Base-by-base conservation (phyloP, 2,113 vertebrate species). In the Ascaphus truei region DNA sequence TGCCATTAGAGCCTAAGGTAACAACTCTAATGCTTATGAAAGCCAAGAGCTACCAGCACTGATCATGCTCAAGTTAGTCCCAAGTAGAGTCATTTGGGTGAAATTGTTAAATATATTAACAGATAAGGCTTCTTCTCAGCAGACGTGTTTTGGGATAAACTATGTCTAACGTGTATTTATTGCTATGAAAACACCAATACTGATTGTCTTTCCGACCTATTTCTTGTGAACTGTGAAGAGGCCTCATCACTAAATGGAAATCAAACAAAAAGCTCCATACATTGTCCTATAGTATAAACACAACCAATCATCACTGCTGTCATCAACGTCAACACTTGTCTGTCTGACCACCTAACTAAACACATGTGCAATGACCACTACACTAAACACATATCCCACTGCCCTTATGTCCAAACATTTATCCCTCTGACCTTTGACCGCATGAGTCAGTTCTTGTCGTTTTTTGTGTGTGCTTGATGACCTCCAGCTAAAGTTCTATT, bases 281-380 rank as follows among this genome's bases (percentile, higher is more conserved):
- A 30, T 13, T 7, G n/a, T 16, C 18, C 23, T 41, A 27, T 11
- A 39, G 26, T 25, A 30, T 41, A 71, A 63, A 60, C 45, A 52
- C 26, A 71, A 61, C 67, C 29, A 41, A 71, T 71, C 67, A 52
- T 13, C 3, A 25, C 20, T 15, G 16, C 57, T 71, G 67, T 61
- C 67, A 52, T 51, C 56, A 37, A 26, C 31, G 25, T 60, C 56
- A 50, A 27, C 55, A 39, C 57, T 9, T 52, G 22, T 25, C 47
- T n/a, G 33, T 33, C 12, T 61, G 23, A 61, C 56, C 67, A 71
- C 30, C 67, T 71, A 61, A 60, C 29, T 41, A 71, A 71, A 61
- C 67, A 71, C 22, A 10, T 41, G 18, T 33, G 30, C 34, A 16
- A 4, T 20, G 41, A 43, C 43, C 22, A 10, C 45, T 18, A 16